phyloP scores from a whole-genome alignment of 2,888 invertebrate species.

The Xanthorhoe spadicearia region DNA sequence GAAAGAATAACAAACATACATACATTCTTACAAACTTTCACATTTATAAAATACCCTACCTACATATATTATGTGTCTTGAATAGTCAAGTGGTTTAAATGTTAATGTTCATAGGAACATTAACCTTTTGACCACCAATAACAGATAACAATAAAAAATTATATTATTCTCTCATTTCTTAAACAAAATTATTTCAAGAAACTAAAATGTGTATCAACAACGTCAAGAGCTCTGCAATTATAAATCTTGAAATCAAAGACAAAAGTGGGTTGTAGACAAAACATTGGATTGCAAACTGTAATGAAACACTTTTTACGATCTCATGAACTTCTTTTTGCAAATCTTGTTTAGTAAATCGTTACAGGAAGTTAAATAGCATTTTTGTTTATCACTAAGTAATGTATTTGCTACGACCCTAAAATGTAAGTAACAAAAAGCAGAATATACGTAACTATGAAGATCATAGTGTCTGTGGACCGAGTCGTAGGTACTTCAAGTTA shows the following conservation, averaged over 20 bases:
- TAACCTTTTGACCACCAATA: too few species aligned
- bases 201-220: neutral
- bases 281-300: neutral
- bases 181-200: neutral
- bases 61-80: too few species aligned
- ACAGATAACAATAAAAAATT: neutral
- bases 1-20: too few species aligned
- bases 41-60: too few species aligned
- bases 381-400: neutral
- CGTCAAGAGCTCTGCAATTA: neutral
- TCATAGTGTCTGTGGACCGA: too few species aligned
- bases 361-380: neutral
- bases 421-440: neutral
- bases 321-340: neutral
- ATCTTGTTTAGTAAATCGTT: neutral
- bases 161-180: neutral
- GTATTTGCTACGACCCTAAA: neutral
- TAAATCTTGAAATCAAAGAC: constrained; percentile 36
- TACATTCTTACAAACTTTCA: too few species aligned
- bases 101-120: too few species aligned
- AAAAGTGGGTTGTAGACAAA: constrained; percentile 47
- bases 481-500: too few species aligned
- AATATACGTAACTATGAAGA: neutral
- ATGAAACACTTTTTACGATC: constrained; percentile 1
- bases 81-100: too few species aligned